Base-by-base conservation (phyloP, 2,888 invertebrate species). In the Cerastoderma edule region DNA sequence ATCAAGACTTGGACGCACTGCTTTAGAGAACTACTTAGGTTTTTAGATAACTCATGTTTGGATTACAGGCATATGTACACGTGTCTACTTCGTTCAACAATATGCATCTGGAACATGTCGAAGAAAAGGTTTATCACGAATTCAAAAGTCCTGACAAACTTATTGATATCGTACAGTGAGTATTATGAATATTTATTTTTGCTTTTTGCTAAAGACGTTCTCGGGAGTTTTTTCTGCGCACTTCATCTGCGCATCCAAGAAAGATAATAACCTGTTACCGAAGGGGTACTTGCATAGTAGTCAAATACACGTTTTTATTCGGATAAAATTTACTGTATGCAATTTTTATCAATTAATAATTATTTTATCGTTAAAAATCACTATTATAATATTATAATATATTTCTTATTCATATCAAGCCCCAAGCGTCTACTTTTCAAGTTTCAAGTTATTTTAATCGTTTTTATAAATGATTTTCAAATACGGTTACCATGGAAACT, bases 71-170 rank as follows among this genome's bases (percentile, higher is more conserved):
- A n/a, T 57, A 57, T 33, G 8, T 57, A 3, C 57, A 57, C 6
- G 57, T 57, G 5, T 57, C 57, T 5, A 32, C 33, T 2, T n/a
- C 33, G 19, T 57, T 57, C n/a, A 16, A 32, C 0, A 57, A 57
- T 24, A 19, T 19, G 5, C 8, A 57, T 19, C 33, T 32, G 22
- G n/a, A n/a, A 2, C 16, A 57, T 32, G 22, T 32, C 32, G 33
- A 57, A 57, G 57, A 57, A 57, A 33, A 57, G 33, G n/a, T 57
- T 13, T 57, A 57, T 33, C 32, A 32, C 1, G n/a, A 32, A 2
- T 6, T 28, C 1, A 57, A 32, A 32, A 5, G 2, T 5, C 57
- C 57, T 1, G n/a, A n/a, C 1, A 33, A 57, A 28, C 19, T 32
- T 19, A 57, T 32, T 16, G 57, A 30, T 33, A 4, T 57, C n/a